These are phyloP conservation scores for Cyphomyrus discorhynchus DNA, from an alignment of 2,113 vertebrate species.

Conservation along the genomic window DNA sequence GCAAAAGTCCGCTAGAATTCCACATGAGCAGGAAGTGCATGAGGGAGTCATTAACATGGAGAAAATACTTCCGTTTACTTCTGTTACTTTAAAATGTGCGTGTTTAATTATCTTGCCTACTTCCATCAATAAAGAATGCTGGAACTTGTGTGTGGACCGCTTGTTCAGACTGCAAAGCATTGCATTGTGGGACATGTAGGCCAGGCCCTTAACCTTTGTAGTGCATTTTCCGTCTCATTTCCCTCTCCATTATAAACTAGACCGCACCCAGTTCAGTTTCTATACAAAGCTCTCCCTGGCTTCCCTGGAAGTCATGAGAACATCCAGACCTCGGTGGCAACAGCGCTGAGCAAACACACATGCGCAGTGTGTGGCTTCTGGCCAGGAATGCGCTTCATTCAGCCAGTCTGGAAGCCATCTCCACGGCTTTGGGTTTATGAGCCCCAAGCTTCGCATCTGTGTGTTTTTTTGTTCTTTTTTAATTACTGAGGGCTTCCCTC, in stretches of 20 bases:
- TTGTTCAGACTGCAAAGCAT: background rate
- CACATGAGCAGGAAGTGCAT: background rate
- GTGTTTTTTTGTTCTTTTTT: background rate
- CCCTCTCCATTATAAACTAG: background rate
- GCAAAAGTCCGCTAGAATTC: background rate
- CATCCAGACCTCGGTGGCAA: background rate
- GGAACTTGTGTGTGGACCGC: background rate
- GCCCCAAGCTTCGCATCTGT: background rate
- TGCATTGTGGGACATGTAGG: background rate
- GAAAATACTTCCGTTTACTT: background rate
- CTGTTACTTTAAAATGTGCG: background rate
- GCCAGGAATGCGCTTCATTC: background rate
- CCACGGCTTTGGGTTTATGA: background rate
- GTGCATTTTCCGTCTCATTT: background rate
- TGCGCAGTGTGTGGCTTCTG: background rate
- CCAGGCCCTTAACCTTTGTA: background rate
- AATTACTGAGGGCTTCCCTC: background rate
- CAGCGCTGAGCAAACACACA: background rate
- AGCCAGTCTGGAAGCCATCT: constrained; percentile 2
- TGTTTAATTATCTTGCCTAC: background rate
- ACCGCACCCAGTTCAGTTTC: background rate
- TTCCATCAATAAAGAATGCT: background rate
- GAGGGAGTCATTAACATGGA: background rate
- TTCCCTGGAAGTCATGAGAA: background rate
- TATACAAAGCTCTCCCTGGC: background rate